Evolutionary conservation across 2,888 invertebrate genomes (phyloP).

Genomic region (Latrodectus elegans): DNA sequence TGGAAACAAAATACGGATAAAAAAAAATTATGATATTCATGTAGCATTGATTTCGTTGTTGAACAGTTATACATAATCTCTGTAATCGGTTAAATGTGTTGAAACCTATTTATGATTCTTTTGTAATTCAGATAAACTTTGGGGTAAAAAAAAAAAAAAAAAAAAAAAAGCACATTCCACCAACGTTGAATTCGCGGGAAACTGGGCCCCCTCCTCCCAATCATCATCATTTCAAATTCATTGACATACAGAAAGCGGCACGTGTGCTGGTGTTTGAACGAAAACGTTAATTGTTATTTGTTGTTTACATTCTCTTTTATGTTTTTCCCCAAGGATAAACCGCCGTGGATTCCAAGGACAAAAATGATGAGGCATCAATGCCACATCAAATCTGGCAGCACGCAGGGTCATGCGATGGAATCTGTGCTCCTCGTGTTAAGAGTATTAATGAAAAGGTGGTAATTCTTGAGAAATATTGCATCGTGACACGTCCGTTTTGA

Average conservation of each 20-base stretch:
- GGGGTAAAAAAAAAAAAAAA: too few relatives aligned
- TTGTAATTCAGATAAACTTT: too few relatives aligned
- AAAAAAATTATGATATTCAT: too few relatives aligned
- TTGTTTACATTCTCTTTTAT: conserved; percentile 39
- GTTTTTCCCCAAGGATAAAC: conserved; percentile 28
- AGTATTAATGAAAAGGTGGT: background rate
- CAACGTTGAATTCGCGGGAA: background rate
- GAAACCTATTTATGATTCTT: too few relatives aligned
- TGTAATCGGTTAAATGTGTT: too few relatives aligned
- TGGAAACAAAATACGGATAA: too few relatives aligned
- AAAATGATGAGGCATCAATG: conserved; percentile 6
- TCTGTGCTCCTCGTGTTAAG: background rate
- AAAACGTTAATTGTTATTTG: conserved; percentile 21
- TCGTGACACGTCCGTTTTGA: too few relatives aligned
- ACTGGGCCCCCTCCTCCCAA: background rate
- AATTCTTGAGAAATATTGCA: too few relatives aligned
- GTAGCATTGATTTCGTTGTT: too few relatives aligned
- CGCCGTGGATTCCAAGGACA: conserved; percentile 30
- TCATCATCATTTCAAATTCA: too few relatives aligned
- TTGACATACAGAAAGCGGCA: background rate
- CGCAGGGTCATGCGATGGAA: background rate
- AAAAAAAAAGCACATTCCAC: too few relatives aligned
- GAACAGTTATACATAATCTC: too few relatives aligned
- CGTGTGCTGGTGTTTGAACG: conserved; percentile 6
- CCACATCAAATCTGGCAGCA: conserved; percentile 8